Conservation (phyloP, 2,797 vertebrate genomes). For the Simalia tracyae region DNA sequence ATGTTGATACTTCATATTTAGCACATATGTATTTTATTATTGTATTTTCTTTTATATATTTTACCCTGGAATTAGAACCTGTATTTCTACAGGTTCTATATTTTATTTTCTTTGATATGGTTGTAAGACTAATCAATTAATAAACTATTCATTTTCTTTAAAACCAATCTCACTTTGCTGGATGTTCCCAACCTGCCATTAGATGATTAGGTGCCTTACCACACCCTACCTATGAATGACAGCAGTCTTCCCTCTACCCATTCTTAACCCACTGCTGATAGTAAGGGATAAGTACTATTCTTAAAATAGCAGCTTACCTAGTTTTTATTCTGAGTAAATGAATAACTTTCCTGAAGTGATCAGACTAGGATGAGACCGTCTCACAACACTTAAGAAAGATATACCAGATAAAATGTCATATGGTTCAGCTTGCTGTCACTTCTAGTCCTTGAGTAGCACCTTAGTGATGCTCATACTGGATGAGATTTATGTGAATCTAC, state of each 20-base stretch:
- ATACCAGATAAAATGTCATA: not conserved
- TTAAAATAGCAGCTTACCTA: not conserved
- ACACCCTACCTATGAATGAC: not conserved
- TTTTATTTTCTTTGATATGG: too few species aligned
- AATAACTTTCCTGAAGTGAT: not conserved
- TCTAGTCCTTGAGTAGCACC: not conserved
- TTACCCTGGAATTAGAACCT: too few species aligned
- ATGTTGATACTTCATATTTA: too few species aligned
- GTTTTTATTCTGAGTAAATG: not conserved
- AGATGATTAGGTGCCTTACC: not conserved
- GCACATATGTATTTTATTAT: too few species aligned
- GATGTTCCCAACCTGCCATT: not conserved
- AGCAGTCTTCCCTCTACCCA: not conserved
- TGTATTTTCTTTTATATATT: too few species aligned
- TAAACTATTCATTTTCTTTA: not conserved
- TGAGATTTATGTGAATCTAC: not conserved
- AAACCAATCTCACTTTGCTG: not conserved
- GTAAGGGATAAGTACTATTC: not conserved
- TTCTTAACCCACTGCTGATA: not conserved
- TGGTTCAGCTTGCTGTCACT: not conserved
- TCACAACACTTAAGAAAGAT: not conserved
- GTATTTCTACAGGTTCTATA: too few species aligned
- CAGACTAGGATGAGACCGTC: not conserved
- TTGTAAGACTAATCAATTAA: too few species aligned
- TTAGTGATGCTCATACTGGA: not conserved